These are phyloP conservation scores for Castor canadensis DNA, from an alignment of 2,113 vertebrate genomes.

Conservation along the genomic window DNA sequence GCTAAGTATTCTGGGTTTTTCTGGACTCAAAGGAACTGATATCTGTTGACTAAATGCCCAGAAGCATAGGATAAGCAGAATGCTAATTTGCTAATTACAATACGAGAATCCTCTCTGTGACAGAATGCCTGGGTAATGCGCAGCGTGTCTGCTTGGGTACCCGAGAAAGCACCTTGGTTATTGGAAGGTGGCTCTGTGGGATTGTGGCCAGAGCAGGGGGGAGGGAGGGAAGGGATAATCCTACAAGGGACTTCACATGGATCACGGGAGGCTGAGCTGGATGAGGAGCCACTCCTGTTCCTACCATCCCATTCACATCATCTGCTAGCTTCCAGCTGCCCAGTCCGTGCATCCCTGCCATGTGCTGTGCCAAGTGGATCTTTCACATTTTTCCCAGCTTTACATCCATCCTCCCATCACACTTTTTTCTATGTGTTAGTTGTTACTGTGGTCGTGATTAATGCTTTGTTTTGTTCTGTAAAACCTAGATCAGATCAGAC, in stretches of 20 bases:
- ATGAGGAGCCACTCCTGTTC: not conserved
- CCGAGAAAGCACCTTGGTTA: not conserved
- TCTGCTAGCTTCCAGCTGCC: not conserved
- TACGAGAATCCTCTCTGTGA: not conserved
- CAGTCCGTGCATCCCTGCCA: not conserved
- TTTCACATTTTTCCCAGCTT: accelerated
- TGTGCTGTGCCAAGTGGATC: not conserved
- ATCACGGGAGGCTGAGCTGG: not conserved
- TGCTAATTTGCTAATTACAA: not conserved
- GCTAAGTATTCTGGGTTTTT: not conserved
- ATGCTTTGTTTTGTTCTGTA: slow-evolving; percentile 12
- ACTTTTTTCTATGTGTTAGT: not conserved
- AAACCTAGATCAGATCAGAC: not conserved
- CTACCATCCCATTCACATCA: not conserved
- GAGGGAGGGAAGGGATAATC: no score
- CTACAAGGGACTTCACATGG: no score
- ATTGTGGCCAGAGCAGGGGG: not conserved
- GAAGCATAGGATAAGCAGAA: not conserved
- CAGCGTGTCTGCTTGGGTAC: not conserved
- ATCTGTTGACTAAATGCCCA: not conserved
- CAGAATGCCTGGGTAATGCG: not conserved
- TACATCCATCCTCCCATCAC: no score
- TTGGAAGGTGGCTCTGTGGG: not conserved
- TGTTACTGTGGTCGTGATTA: not conserved
- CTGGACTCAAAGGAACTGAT: not conserved